Evolutionary conservation across 2,888 invertebrate species (phyloP).

Genomic region (Epirrita christyi): DNA sequence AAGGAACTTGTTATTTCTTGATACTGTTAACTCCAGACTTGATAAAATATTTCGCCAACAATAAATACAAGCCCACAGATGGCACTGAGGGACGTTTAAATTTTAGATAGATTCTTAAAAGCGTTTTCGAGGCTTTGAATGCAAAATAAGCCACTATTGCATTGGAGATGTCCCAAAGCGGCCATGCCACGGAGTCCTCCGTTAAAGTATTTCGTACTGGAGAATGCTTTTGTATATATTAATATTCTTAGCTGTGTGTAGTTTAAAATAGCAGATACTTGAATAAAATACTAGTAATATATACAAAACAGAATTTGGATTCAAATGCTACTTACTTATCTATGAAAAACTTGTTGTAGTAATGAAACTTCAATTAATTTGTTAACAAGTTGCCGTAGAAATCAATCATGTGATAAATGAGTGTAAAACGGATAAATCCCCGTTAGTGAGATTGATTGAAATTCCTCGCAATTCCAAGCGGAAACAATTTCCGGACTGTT

Average conservation of each 20-base stretch:
- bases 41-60: constrained; percentile 3
- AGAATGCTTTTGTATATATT: constrained; percentile 12
- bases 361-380: neutral
- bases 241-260: constrained; percentile 4
- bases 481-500: constrained; percentile 45
- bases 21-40: too few relatives aligned
- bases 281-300: too few relatives aligned
- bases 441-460: constrained; percentile 45
- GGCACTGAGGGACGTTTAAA: constrained; percentile 43
- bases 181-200: constrained; percentile 23
- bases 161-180: constrained; percentile 46
- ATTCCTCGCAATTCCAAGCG: constrained; percentile 39
- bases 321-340: too few relatives aligned
- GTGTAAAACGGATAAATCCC: constrained; percentile 9
- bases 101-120: constrained; percentile 52
- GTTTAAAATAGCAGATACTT: too few relatives aligned
- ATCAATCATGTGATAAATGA: constrained; percentile 16
- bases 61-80: constrained; percentile 27
- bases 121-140: constrained; percentile 55
- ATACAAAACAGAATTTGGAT: too few relatives aligned
- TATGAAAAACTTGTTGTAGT: neutral
- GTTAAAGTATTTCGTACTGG: constrained; percentile 30
- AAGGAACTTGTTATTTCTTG: too few relatives aligned
- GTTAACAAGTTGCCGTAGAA: neutral
- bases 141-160: constrained; percentile 56